These are phyloP conservation scores for Lampris incognitus DNA, from an alignment of 2,113 vertebrate species.

Conservation along the genomic window DNA sequence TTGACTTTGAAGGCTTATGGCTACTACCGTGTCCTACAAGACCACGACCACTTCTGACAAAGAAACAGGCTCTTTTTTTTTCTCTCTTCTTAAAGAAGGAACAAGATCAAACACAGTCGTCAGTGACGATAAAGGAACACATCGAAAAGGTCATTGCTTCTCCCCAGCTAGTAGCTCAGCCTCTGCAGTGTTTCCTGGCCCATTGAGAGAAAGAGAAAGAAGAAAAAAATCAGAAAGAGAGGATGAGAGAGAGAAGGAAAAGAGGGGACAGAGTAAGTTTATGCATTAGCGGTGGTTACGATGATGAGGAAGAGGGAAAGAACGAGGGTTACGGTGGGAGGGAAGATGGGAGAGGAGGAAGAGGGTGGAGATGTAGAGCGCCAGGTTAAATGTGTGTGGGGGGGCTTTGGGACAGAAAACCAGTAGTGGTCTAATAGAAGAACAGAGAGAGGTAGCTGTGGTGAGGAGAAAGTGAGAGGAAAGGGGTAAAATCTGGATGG, in stretches of 20 bases:
- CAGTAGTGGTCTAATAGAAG: too few relatives aligned
- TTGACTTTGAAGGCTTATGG: slow-evolving; percentile 81
- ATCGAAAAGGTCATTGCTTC: slow-evolving; percentile 70
- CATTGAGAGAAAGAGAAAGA: slow-evolving; percentile 45
- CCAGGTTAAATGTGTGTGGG: too few relatives aligned
- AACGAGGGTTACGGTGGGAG: too few relatives aligned
- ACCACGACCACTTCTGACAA: slow-evolving; percentile 81
- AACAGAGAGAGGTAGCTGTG: slow-evolving; percentile 19
- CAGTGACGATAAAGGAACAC: slow-evolving; percentile 75
- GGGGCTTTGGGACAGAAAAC: too few relatives aligned
- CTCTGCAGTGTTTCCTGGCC: slow-evolving; percentile 61
- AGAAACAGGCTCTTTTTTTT: slow-evolving; percentile 64
- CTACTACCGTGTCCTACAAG: slow-evolving; percentile 82
- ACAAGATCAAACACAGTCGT: slow-evolving; percentile 80
- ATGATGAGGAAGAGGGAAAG: too few relatives aligned
- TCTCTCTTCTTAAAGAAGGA: slow-evolving; percentile 69
- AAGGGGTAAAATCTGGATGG: neutral
- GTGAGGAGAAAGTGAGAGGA: neutral
- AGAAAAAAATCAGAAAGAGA: slow-evolving; percentile 26
- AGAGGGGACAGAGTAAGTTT: too few relatives aligned
- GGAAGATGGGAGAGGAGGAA: too few relatives aligned
- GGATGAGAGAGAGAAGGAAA: slow-evolving; percentile 4
- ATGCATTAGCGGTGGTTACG: too few relatives aligned
- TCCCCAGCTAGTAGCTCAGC: slow-evolving; percentile 56
- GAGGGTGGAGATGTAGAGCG: too few relatives aligned